Evolutionary conservation across 1,140 invertebrate species (phyloP).

Genomic region (Leptopilina boulardi): DNA sequence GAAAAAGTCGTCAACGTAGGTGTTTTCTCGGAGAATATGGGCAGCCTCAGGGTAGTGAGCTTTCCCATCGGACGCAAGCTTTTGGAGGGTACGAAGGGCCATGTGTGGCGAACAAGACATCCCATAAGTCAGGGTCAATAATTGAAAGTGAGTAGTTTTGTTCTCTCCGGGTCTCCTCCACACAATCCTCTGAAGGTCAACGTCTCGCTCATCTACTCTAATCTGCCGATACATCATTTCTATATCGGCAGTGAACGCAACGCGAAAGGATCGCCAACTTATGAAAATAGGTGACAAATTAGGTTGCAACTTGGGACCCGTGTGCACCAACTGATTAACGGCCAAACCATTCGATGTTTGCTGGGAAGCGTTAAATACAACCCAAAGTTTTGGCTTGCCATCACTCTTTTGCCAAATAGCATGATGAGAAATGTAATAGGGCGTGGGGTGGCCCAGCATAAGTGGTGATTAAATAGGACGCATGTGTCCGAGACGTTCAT

Average conservation of each 20-base stretch:
- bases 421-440: background rate
- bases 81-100: background rate
- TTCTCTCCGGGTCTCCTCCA: constrained; percentile 54
- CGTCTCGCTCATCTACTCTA: constrained; percentile 42
- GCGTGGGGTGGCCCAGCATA: background rate
- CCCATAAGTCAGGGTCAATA: background rate
- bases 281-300: background rate
- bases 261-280: background rate
- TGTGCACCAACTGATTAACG: constrained; percentile 1
- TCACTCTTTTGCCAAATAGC: background rate
- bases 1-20: background rate
- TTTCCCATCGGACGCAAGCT: background rate
- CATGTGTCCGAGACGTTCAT: constrained; percentile 36
- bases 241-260: constrained; percentile 25
- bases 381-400: background rate
- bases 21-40: background rate
- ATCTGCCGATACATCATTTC: constrained; percentile 50
- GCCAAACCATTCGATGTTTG: background rate
- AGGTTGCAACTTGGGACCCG: background rate
- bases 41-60: background rate
- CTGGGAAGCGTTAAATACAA: constrained; percentile 24
- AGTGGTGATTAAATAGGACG: background rate
- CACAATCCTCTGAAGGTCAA: constrained; percentile 57
- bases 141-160: background rate
- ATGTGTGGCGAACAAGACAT: background rate